These are phyloP conservation scores for Tubulanus polymorphus DNA, from an alignment of 2,888 invertebrate species.

Conservation along the genomic window DNA sequence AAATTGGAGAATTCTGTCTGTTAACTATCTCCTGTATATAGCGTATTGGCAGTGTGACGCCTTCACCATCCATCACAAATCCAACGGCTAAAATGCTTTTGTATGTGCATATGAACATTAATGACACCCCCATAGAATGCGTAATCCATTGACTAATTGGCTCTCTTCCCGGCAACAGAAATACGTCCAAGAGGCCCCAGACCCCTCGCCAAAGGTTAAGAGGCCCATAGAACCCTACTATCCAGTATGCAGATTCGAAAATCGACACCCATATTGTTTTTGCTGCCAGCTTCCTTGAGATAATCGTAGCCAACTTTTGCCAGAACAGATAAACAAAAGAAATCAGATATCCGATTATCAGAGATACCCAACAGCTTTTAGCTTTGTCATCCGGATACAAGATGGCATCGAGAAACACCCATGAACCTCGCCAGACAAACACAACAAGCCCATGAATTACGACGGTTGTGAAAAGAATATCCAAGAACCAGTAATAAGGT, in stretches of 20 bases:
- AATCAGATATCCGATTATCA: neutral
- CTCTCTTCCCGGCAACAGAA: neutral
- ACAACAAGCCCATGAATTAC: neutral
- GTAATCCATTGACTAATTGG: neutral
- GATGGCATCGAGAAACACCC: neutral
- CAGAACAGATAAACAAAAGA: neutral
- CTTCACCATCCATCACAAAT: neutral
- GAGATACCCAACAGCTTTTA: neutral
- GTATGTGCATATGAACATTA: neutral
- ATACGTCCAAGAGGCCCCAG: neutral
- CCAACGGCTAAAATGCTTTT: neutral
- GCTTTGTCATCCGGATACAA: neutral
- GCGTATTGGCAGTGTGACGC: neutral
- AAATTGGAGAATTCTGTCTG: too few species aligned
- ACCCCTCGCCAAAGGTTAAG: neutral
- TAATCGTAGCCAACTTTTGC: neutral
- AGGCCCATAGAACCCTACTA: neutral
- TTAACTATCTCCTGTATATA: neutral
- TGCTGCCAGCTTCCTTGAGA: neutral
- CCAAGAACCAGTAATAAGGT: neutral
- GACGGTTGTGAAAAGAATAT: neutral
- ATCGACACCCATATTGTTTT: too few species aligned
- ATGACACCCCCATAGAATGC: neutral
- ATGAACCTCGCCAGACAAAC: neutral
- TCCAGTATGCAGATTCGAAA: neutral